These are phyloP conservation scores for Bibio marci DNA, from an alignment of 2,888 invertebrate species.

Conservation along the genomic window DNA sequence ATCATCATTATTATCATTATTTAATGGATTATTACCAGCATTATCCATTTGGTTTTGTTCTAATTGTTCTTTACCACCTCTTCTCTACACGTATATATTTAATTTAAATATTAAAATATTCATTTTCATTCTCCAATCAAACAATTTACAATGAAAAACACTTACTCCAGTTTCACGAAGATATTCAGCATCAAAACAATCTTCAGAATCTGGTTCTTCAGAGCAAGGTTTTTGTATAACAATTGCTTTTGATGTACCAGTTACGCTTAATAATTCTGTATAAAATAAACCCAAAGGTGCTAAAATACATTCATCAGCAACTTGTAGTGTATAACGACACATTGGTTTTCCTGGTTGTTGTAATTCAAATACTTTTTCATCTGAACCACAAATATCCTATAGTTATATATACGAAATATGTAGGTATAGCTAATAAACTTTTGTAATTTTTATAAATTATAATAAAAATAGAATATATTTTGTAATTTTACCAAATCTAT, in stretches of 20 bases:
- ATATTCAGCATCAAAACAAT: constrained; percentile 86
- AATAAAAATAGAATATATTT: neutral
- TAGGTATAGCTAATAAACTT: neutral
- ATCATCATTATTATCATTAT: constrained; percentile 38
- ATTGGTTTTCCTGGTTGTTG: constrained; percentile 51
- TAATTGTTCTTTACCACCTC: constrained; percentile 31
- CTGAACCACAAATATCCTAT: constrained; percentile 69
- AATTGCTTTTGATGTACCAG: constrained; percentile 49
- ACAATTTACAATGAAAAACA: constrained; percentile 3
- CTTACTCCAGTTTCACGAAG: constrained; percentile 67
- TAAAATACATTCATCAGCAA: constrained; percentile 82
- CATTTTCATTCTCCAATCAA: no score
- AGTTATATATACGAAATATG: constrained; percentile 3
- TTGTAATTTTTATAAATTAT: neutral
- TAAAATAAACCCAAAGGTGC: constrained; percentile 79
- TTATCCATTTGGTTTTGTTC: constrained; percentile 33
- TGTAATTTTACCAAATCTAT: constrained; percentile 48
- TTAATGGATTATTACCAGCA: constrained; percentile 20
- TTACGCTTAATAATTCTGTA: constrained; percentile 72
- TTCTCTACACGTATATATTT: constrained; percentile 28
- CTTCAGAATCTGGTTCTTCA: constrained; percentile 62
- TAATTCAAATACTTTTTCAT: constrained; percentile 62
- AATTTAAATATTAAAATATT: no score
- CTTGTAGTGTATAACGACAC: constrained; percentile 55
- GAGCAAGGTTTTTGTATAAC: constrained; percentile 55